A percentile compares a stretch with the other conserved stretches of the same genome.
Conservation (phyloP, 2,888 invertebrate species). For the Diachrysia chrysitis region DNA sequence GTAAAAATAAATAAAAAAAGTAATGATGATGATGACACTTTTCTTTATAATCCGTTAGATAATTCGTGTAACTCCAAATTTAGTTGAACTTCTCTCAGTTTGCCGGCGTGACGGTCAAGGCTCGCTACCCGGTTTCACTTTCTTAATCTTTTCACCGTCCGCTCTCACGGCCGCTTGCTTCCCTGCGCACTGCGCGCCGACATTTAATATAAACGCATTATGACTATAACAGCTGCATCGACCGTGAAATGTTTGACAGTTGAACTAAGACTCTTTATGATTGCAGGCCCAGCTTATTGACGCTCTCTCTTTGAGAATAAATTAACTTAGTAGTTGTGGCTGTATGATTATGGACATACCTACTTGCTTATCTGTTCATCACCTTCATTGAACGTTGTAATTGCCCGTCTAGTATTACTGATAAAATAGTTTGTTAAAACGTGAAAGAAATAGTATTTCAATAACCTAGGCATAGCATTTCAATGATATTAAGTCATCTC, state of each 20-base stretch:
- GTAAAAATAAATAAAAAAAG: constrained; percentile 21
- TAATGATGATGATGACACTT: constrained; percentile 51
- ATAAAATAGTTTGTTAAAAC: too few relatives aligned
- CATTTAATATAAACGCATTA: constrained; percentile 57
- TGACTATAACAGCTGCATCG: constrained; percentile 59
- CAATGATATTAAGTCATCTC: too few relatives aligned
- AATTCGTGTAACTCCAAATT: constrained; percentile 50
- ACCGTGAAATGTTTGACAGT: constrained; percentile 61
- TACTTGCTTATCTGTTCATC: too few relatives aligned
- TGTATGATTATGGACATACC: too few relatives aligned
- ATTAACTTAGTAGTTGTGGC: constrained; percentile 12
- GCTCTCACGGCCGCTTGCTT: constrained; percentile 71
- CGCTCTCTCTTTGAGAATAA: constrained; percentile 53
- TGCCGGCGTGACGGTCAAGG: constrained; percentile 82
- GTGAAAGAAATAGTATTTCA: too few relatives aligned
- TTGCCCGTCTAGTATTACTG: too few relatives aligned
- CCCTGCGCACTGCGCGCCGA: constrained; percentile 38
- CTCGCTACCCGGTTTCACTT: constrained; percentile 84
- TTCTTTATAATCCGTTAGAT: constrained; percentile 56
- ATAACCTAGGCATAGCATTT: too few relatives aligned
- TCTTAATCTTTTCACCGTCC: constrained; percentile 82
- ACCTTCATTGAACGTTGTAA: too few relatives aligned
- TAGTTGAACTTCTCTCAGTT: constrained; percentile 59
- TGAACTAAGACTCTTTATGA: constrained; percentile 56
- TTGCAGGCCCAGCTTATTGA: constrained; percentile 42